phyloP scores from a whole-genome alignment of 2,797 vertebrate genomes.

The Phrynocephalus vlangalii region DNA sequence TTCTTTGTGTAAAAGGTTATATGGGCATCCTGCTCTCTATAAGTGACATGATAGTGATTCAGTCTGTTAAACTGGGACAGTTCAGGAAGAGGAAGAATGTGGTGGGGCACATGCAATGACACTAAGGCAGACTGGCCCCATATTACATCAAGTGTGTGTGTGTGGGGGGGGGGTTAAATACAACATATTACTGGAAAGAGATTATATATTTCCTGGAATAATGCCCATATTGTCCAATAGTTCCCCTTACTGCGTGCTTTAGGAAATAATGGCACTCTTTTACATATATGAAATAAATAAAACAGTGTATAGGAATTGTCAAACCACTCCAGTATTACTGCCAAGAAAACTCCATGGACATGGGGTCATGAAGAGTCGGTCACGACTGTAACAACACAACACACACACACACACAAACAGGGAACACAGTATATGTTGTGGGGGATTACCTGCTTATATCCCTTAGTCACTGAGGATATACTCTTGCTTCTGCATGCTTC shows the following conservation, averaged over 20 bases:
- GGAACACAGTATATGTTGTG: too few relatives aligned
- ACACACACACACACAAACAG: too few relatives aligned
- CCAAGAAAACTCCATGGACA: too few relatives aligned
- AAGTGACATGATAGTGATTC: not conserved
- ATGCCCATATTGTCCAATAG: not conserved
- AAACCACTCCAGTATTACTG: too few relatives aligned
- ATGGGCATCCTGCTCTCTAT: not conserved
- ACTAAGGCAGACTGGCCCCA: not conserved
- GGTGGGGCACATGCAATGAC: not conserved
- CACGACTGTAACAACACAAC: too few relatives aligned
- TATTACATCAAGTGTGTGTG: too few relatives aligned
- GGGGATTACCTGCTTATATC: not conserved
- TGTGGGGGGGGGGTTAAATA: not conserved
- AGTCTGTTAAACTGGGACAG: not conserved
- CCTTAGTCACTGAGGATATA: not conserved
- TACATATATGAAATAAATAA: not conserved
- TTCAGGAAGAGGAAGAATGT: not conserved
- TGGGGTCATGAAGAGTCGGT: too few relatives aligned
- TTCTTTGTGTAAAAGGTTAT: not conserved
- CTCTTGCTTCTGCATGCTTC: not conserved
- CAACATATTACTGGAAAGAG: not conserved
- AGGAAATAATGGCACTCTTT: not conserved
- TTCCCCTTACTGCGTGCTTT: not conserved
- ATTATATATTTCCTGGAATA: not conserved
- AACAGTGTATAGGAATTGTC: too few relatives aligned